These are phyloP conservation scores for Protophormia terraenovae DNA, from an alignment of 2,888 invertebrate genomes.

Conservation along the genomic window DNA sequence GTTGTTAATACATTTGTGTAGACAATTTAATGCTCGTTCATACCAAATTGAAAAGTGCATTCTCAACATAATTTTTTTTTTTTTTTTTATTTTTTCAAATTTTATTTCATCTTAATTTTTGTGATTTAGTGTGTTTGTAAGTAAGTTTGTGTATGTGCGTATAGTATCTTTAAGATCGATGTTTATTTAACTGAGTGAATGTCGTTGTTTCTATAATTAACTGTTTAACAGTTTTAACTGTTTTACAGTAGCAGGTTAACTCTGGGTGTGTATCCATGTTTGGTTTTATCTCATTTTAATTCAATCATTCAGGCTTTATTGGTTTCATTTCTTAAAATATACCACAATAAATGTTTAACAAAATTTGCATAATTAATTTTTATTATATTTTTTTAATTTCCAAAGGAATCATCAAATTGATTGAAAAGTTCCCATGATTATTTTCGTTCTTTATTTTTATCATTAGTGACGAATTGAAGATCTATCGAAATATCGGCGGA, in stretches of 20 bases:
- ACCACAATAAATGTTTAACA: background rate
- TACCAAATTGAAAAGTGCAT: background rate
- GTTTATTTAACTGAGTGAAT: constrained; percentile 20
- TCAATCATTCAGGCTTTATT: constrained; percentile 6
- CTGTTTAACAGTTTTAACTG: constrained; percentile 9
- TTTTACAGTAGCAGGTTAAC: constrained; percentile 46
- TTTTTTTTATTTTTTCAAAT: background rate
- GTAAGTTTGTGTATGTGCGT: background rate
- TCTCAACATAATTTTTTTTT: background rate
- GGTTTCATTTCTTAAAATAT: constrained; percentile 14
- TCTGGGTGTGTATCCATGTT: constrained; percentile 31
- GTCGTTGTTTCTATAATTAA: background rate
- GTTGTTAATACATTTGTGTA: background rate
- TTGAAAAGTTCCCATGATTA: constrained; percentile 52
- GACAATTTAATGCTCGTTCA: constrained; percentile 24
- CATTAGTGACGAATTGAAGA: constrained; percentile 1
- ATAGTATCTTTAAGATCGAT: background rate
- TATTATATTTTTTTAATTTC: constrained; percentile 70
- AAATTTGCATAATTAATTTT: constrained; percentile 78
- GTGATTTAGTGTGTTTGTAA: background rate
- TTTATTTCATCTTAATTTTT: background rate
- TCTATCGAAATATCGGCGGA: constrained; percentile 48
- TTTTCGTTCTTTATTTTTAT: constrained; percentile 4
- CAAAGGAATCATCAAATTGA: constrained; percentile 27
- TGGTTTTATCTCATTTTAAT: constrained; percentile 28